phyloP scores from a whole-genome alignment of 2,113 vertebrate species.

The Festucalex cinctus region DNA sequence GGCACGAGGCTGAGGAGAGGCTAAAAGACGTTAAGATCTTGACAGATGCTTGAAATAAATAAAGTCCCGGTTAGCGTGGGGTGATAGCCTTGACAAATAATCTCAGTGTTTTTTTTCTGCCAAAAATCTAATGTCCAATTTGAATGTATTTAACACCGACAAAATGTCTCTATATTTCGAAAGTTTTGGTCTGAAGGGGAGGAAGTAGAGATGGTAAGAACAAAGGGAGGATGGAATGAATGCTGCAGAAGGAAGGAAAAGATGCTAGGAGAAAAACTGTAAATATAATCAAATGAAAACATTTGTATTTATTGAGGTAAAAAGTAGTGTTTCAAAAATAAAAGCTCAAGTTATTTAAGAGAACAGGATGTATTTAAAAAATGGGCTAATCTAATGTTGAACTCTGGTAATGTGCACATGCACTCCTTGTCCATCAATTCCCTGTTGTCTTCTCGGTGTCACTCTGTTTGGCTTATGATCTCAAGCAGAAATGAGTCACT shows the following conservation, averaged over 20 bases:
- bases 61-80: constrained; percentile 1
- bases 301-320: background rate
- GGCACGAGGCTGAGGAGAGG: constrained; percentile 9
- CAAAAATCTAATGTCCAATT: background rate
- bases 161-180: background rate
- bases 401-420: constrained; percentile 3
- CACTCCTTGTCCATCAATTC: constrained; percentile 32
- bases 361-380: constrained; percentile 25
- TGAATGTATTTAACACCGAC: no score
- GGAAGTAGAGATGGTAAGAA: no score
- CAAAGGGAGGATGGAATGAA: no score
- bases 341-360: background rate
- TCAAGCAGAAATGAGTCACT: constrained; percentile 39
- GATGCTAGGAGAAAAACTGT: no score
- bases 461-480: constrained; percentile 48
- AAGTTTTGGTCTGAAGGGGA: background rate
- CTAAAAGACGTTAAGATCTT: constrained; percentile 1
- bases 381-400: constrained; percentile 3
- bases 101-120: background rate
- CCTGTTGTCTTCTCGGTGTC: constrained; percentile 33
- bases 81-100: background rate
- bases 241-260: no score
- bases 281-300: no score
- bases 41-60: constrained; percentile 34
- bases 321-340: background rate